Conservation (phyloP, 2,888 invertebrate species). For the Zygogramma bicolorata region DNA sequence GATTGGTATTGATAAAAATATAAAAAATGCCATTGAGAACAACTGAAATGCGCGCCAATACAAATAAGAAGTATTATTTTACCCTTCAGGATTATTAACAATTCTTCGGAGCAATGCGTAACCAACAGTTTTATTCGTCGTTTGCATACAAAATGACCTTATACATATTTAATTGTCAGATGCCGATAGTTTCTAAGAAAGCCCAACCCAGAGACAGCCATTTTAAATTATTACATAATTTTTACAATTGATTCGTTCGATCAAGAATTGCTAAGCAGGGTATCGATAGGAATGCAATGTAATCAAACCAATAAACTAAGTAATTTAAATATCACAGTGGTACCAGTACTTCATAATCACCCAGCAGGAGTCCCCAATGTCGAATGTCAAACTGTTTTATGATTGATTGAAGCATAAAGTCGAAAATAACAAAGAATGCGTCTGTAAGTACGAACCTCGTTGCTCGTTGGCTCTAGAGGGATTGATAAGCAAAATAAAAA, state of each 20-base stretch:
- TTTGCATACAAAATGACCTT: slow-evolving; percentile 11
- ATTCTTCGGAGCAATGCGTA: background rate
- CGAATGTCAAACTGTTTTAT: background rate
- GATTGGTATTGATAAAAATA: too few relatives aligned
- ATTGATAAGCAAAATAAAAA: too few relatives aligned
- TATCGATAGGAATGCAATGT: background rate
- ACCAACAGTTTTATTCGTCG: background rate
- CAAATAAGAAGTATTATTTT: background rate
- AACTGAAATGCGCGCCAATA: too few relatives aligned
- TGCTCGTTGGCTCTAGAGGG: too few relatives aligned
- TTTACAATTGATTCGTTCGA: background rate
- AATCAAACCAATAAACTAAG: background rate
- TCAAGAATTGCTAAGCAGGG: background rate
- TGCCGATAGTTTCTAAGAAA: slow-evolving; percentile 10
- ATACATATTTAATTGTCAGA: background rate
- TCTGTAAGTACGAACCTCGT: too few relatives aligned
- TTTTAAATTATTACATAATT: slow-evolving; percentile 11
- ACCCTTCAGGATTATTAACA: background rate
- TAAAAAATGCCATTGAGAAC: too few relatives aligned
- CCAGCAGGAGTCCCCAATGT: background rate
- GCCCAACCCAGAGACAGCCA: background rate
- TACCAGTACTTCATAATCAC: background rate
- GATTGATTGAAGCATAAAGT: too few relatives aligned
- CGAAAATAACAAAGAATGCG: too few relatives aligned
- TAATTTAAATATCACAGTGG: background rate